Conservation (phyloP, 2,888 invertebrate genomes). For the Clistopyga incitator region DNA sequence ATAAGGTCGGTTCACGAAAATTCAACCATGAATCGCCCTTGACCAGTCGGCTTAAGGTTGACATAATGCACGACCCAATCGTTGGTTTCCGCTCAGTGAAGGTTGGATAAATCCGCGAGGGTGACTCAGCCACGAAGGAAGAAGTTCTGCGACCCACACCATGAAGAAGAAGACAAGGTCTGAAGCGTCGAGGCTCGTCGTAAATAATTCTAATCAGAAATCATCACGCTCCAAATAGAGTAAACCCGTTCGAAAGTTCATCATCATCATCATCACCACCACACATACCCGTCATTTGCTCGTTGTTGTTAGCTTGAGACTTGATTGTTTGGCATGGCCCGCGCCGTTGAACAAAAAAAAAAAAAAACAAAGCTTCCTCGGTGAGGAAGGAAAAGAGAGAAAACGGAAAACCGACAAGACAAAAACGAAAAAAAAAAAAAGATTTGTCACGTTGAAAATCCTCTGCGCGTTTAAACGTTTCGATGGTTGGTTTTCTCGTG, state of each 20-base stretch:
- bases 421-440: slow-evolving; percentile 35
- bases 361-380: not conserved
- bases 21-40: too few relatives aligned
- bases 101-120: too few relatives aligned
- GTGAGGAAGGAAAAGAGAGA: not conserved
- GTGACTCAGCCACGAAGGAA: not conserved
- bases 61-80: too few relatives aligned
- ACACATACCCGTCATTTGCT: slow-evolving; percentile 74
- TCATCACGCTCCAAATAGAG: slow-evolving; percentile 44
- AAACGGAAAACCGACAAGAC: not conserved
- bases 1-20: too few relatives aligned
- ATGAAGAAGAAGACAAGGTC: slow-evolving; percentile 39
- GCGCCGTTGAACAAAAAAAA: slow-evolving; percentile 73
- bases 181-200: slow-evolving; percentile 26
- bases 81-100: too few relatives aligned
- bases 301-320: slow-evolving; percentile 83
- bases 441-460: slow-evolving; percentile 30
- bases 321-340: slow-evolving; percentile 83
- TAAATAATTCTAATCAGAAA: slow-evolving; percentile 41
- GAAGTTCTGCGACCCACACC: slow-evolving; percentile 6
- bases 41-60: too few relatives aligned
- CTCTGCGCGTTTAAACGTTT: slow-evolving; percentile 41
- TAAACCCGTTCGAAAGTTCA: slow-evolving; percentile 37
- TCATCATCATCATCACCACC: slow-evolving; percentile 56
- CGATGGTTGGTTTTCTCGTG: slow-evolving; percentile 26